Evolutionary conservation across 2,888 invertebrate genomes (phyloP), one percentile per base, ranked within the genome.

Genomic region (Xylota segnis): DNA sequence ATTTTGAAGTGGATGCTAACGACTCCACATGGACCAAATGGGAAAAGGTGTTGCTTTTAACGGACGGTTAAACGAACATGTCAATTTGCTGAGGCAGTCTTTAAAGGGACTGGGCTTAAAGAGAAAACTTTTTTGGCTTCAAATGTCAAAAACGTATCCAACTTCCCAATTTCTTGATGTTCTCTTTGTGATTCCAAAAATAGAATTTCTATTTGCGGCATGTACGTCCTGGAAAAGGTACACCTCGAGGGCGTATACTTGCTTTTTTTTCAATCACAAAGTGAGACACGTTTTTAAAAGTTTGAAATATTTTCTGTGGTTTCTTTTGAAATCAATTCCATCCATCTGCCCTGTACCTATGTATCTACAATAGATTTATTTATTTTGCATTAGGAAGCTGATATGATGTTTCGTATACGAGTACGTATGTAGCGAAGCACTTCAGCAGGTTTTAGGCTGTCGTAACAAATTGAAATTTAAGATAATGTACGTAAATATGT

Each of bases 171-270:
- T 50, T 50, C 23, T 23, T n/a, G 54, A 29, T 54, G 1, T 12
- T 7, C 14, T 29, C 6, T 54, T 54, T 54, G 29, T 14, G 29
- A 4, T 5, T 23, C 50, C 29, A 54, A 54, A 54, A 54, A 54
- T 54, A 54, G 12, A 50, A 10, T 50, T 50, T 23, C 50, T 50
- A 50, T 50, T 50, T 50, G 10, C 4, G 10, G 18, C 3, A 12
- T 47, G 3, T 47, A 4, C 10, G 10, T 50, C 23, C 50, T 18
- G 50, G 10, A 2, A 54, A 32, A 29, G n/a, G 6, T 9, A 29
- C 54, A 12, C 0, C n/a, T 54, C 54, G 54, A n/a, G 52, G 54
- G 54, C 54, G 54, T 54, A 54, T 54, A 54, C 54, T 54, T 29
- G 12, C 29, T 23, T 54, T 54, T 54, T 18, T 54, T 52, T 54